Base-by-base conservation (phyloP, 2,113 vertebrate genomes). In the Boleophthalmus pectinirostris region DNA sequence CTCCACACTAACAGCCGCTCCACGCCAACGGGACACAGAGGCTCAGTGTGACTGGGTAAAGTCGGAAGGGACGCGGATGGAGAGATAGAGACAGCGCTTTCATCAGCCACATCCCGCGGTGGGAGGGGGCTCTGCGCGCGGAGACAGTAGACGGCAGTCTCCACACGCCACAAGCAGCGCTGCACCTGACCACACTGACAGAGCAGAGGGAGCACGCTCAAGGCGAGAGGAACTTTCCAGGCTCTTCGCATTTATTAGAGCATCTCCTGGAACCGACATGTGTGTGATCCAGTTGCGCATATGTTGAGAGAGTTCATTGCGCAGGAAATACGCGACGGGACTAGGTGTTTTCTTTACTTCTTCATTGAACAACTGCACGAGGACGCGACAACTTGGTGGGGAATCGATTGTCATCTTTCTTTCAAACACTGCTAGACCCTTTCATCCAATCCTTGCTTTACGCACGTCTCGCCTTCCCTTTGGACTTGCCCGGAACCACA, bases 101-200 rank as follows among this genome's bases (percentile, higher is more conserved):
- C 86, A 90, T 88, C 84, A 78, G 66, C 78, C 87, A 79, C 84
- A 75, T 82, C 81, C 84, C 77, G 56, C 81, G n/a, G 80, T 60
- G 73, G 79, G 85, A 82, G 82, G 85, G 78, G 75, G 81, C 81
- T 85, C 83, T 80, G 65, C 47, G 69, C 83, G 82, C 79, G 46
- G 84, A 90, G 82, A 83, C 83, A 74, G 79, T 61, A 64, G 78
- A 87, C 79, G 71, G 70, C 73, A 85, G 80, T 74, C 79, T 70
- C 66, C 74, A 74, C 77, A 23, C 79, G 60, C 58, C 29, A 72
- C 73, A 78, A 46, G 38, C 63, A 3, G 68, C 72, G 73, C 83
- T 67, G 61, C 12, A 79, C 68, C 83, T 73, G 83, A 80, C 76
- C 82, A 72, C 21, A 75, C 72, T 46, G 77, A 73, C 79, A 65